phyloP scores from a whole-genome alignment of 2,113 vertebrate genomes.

The Syrrhaptes paradoxus region DNA sequence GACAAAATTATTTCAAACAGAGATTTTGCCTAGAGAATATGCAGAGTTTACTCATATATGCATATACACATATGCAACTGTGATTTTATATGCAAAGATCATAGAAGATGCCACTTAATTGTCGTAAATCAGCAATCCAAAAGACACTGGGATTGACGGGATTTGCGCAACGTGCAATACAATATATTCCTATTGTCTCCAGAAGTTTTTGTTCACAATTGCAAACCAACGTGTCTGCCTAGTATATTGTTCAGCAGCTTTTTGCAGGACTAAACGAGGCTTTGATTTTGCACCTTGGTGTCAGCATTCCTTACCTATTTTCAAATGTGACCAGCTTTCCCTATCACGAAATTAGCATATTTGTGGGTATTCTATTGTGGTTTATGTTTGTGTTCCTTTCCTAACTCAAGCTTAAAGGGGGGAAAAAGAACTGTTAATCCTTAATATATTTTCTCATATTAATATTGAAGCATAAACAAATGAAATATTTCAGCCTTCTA shows the following conservation, averaged over 20 bases:
- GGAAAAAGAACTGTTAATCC: not conserved
- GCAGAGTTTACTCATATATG: not conserved
- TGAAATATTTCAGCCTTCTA: not conserved
- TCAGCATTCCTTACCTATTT: not conserved
- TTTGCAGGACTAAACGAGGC: not conserved
- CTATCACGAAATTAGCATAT: not conserved
- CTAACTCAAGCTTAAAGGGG: not conserved
- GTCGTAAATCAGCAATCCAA: not conserved
- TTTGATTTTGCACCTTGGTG: slow-evolving; percentile 2
- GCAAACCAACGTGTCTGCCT: not conserved
- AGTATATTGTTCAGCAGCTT: not conserved
- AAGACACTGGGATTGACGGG: not conserved
- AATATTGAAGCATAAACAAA: not conserved
- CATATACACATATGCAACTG: not conserved
- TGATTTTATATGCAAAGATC: slow-evolving; percentile 2
- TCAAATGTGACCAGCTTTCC: not conserved
- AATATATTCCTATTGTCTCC: not conserved
- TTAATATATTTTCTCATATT: not conserved
- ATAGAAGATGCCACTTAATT: not conserved
- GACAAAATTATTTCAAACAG: not conserved
- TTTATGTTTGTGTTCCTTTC: not conserved
- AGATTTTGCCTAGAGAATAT: slow-evolving; percentile 28
- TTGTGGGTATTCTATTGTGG: not conserved
- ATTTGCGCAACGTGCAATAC: not conserved
- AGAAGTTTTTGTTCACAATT: not conserved